These are phyloP conservation scores for Muntiacus muntjak DNA, from an alignment of 2,113 vertebrate genomes.

Conservation along the genomic window DNA sequence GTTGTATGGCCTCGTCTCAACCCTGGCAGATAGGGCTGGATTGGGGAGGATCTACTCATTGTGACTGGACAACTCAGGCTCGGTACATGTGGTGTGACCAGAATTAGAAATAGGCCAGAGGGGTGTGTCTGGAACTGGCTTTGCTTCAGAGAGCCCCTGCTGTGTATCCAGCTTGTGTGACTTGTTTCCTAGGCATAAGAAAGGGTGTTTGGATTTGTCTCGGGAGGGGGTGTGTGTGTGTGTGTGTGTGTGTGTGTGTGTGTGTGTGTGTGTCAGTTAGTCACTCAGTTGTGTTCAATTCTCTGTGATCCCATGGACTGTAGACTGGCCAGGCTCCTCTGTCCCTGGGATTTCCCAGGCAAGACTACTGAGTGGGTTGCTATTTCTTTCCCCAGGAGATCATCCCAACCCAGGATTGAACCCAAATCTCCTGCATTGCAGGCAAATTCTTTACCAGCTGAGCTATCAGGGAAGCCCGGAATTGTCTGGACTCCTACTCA, in stretches of 20 bases:
- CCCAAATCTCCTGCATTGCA: neutral
- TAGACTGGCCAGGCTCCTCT: neutral
- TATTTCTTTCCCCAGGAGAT: neutral
- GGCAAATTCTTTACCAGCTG: neutral
- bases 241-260: neutral
- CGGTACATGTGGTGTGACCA: neutral
- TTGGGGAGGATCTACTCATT: neutral
- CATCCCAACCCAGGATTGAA: neutral
- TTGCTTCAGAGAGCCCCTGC: neutral
- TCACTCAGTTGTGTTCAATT: neutral
- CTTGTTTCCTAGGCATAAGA: neutral
- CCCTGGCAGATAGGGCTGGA: neutral
- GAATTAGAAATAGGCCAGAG: neutral
- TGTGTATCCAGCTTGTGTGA: neutral
- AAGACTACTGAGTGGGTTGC: neutral
- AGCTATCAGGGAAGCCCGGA: neutral
- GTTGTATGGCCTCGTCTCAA: neutral
- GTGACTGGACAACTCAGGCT: neutral
- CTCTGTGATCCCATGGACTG: neutral
- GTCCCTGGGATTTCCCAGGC: neutral
- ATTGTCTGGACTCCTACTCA: neutral
- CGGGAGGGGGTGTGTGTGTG: no score
- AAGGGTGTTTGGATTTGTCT: neutral
- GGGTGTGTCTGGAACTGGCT: neutral
- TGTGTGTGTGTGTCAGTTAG: neutral